Conservation (phyloP, 2,113 vertebrate species). For the Labrus mixtus region DNA sequence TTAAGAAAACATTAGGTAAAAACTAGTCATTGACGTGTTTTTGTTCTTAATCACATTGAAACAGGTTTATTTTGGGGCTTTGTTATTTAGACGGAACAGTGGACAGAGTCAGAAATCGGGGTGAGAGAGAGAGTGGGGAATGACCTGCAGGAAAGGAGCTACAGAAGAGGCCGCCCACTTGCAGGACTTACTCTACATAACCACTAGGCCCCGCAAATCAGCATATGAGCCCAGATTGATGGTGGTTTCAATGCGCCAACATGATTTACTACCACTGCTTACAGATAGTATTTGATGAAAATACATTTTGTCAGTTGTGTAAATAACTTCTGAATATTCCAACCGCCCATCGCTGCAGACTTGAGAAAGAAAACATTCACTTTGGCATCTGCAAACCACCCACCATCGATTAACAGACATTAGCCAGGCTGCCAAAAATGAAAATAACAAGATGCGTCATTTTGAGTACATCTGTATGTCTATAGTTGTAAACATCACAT, state of each 20-base stretch:
- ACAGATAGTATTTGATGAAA: neutral
- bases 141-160: too few species aligned
- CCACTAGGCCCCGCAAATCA: neutral
- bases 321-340: neutral
- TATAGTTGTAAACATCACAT: neutral
- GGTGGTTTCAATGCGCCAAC: neutral
- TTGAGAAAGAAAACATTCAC: too few species aligned
- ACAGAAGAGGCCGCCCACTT: too few species aligned
- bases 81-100: too few species aligned
- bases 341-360: neutral
- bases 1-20: too few species aligned
- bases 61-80: too few species aligned
- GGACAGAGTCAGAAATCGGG: too few species aligned
- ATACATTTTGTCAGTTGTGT: neutral
- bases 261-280: neutral
- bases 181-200: too few species aligned
- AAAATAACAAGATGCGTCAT: neutral
- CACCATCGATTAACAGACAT: neutral
- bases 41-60: too few species aligned
- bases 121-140: too few species aligned
- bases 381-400: neutral
- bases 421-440: neutral
- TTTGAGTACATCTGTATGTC: neutral
- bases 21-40: too few species aligned
- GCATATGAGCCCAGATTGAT: neutral